Evolutionary conservation across 2,888 invertebrate genomes (phyloP), one percentile per base, ranked within the genome.

Genomic region (Pyrocoelia pectoralis): DNA sequence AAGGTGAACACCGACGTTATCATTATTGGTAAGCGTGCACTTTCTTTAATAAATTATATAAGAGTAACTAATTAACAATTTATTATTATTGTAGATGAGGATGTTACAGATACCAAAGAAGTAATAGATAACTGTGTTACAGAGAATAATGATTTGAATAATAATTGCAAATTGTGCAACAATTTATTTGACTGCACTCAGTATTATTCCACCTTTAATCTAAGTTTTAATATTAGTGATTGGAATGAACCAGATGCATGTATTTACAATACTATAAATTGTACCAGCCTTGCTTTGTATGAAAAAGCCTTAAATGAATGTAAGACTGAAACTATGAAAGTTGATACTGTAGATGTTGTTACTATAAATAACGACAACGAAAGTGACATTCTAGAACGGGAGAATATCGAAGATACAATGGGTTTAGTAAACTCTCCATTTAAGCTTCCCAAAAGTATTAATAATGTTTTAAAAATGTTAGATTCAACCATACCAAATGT

Each of bases 121-220:
- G n/a, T n/a, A n/a, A n/a, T n/a, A n/a, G n/a, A n/a, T n/a, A n/a
- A n/a, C n/a, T n/a, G n/a, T n/a, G n/a, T n/a, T 41, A 12, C 29
- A 3, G 19, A 33, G 29, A 33, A 13, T 33, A n/a, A 49, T 6
- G 17, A 10, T 19, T 1, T 52, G 15, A 15, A 53, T 4, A 33
- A 12, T 24, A 74, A 68, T 28, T 86, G 86, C 73, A 81, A 79
- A 57, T 71, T 84, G 50, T 87, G 86, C 68, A 72, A 79, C 19
- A 79, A 80, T 60, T 70, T 83, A 14, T 83, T 83, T 68, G 76
- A 82, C 38, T 86, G 85, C 70, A 73, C 73, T 49, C 63, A 70
- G 59, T 61, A 63, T 49, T 17, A 46, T 18, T 40, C 10, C 49
- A 56, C 18, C 2, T 38, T 19, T n/a, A 56, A 46, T 14, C 24